Base-by-base conservation (phyloP, 2,888 invertebrate species). In the Synergus gifuensis region DNA sequence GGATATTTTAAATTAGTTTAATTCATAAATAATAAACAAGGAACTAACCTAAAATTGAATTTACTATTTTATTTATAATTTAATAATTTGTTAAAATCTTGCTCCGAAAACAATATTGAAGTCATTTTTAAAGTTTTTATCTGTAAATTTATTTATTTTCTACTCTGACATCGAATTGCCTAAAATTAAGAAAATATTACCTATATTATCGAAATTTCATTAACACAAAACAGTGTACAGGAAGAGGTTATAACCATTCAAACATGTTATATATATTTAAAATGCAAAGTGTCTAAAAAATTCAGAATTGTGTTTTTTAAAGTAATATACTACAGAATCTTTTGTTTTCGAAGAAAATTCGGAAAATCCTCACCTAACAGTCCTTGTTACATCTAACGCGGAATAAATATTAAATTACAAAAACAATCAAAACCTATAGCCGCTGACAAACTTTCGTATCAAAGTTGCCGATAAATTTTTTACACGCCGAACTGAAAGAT, bases 211-310 rank as follows among this genome's bases (percentile, higher is more conserved):
- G 3, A 42, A 66, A 42, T 40, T 64, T 64, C 16, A 2, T n/a
- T 1, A 64, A 18, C 12, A 16, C 11, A 40, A 40, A 66, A 42
- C 36, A 9, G n/a, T 22, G 60, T n/a, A 76, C 22, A 40, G 0
- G 62, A 62, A 76, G 76, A 76, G 76, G 76, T 76, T 76, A 76
- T 60, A 76, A 62, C 44, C 76, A 76, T 40, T 62, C 18, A 54
- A 22, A 44, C 14, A 12, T 7, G 12, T 46, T 46, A 46, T 12
- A 46, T 12, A 46, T 11, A 46, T 46, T 46, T 46, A 4, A 7
- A 46, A 46, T 3, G 14, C 14, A 12, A 11, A 46, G 11, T 46
- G 3, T 12, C 14, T 14, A 14, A 46, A 46, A 46, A 46, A 12
- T 22, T 11, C 60, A 28, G 22, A 60, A 60, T 18, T 18, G 22